phyloP scores from a whole-genome alignment of 2,888 invertebrate genomes.

The Macrosoma leucophasiata region DNA sequence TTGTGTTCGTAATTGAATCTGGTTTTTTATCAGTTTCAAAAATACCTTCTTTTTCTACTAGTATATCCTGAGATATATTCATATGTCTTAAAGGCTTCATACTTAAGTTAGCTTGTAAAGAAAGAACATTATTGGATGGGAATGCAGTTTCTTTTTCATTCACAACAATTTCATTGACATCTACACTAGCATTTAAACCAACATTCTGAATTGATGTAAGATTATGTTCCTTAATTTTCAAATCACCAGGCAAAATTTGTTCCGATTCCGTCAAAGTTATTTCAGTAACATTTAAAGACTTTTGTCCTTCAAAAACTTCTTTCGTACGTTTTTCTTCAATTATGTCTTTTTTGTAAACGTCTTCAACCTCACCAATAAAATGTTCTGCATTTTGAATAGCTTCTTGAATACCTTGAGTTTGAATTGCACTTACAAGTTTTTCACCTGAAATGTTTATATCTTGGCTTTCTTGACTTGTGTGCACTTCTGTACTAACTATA shows the following conservation, averaged over 20 bases:
- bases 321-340: conserved; percentile 28
- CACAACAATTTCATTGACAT: conserved; percentile 39
- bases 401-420: conserved; percentile 42
- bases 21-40: conserved; percentile 30
- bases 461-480: conserved; percentile 56
- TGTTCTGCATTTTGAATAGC: conserved; percentile 41
- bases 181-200: conserved; percentile 33
- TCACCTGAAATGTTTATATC: conserved; percentile 36
- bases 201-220: conserved; percentile 43
- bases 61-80: conserved; percentile 37
- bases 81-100: conserved; percentile 58
- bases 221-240: conserved; percentile 32
- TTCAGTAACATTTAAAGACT: conserved; percentile 47
- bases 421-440: conserved; percentile 32
- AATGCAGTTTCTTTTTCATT: conserved; percentile 41
- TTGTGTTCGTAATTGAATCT: conserved; percentile 30
- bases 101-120: conserved; percentile 48
- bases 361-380: conserved; percentile 43
- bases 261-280: conserved; percentile 43
- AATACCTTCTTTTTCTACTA: conserved; percentile 42
- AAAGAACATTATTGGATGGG: conserved; percentile 32
- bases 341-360: conserved; percentile 26
- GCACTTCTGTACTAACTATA: conserved; percentile 54
- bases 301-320: conserved; percentile 39
- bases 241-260: conserved; percentile 24